Percentiles rank a stretch among this genome's conserved stretches.
Conservation (phyloP, 1,140 invertebrate genomes). For the Drosophila neocordata region DNA sequence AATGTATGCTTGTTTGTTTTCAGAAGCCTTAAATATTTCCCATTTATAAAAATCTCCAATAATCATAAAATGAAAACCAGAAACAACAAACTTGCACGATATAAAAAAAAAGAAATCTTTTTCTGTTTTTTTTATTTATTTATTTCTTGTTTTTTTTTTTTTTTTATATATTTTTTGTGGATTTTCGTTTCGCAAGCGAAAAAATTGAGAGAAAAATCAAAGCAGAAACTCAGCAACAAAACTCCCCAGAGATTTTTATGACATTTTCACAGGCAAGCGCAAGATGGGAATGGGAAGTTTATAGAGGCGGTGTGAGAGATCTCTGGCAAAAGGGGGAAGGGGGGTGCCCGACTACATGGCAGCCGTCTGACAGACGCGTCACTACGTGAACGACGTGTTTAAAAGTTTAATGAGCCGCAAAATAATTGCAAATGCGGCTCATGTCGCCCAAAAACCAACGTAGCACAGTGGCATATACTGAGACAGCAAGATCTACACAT, state of each 20-base stretch:
- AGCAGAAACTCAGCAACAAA: conserved; percentile 44
- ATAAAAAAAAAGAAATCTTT: conserved; percentile 77
- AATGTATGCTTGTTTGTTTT: conserved; percentile 52
- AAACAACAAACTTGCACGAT: conserved; percentile 66
- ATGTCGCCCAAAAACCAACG: conserved; percentile 73
- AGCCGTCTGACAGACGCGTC: conserved; percentile 77
- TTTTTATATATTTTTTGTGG: neutral
- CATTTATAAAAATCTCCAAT: conserved; percentile 55
- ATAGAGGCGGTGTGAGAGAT: conserved; percentile 18
- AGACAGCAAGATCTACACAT: neutral
- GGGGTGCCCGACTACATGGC: conserved; percentile 63
- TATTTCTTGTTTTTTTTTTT: neutral
- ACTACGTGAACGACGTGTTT: conserved; percentile 82
- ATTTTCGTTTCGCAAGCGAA: conserved; percentile 70
- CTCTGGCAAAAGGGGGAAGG: neutral
- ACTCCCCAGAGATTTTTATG: conserved; percentile 80
- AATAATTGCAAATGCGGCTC: conserved; percentile 81
- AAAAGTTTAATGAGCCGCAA: conserved; percentile 82
- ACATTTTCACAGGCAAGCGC: conserved; percentile 72
- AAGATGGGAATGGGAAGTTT: conserved; percentile 33
- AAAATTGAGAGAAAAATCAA: conserved; percentile 61
- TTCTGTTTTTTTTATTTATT: conserved; percentile 10
- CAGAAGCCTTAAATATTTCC: conserved; percentile 26
- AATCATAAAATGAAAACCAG: conserved; percentile 77
- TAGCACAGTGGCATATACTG: conserved; percentile 49